Evolutionary conservation across 53 echinoderm and acorn worm genomes (phyloP).

Genomic region (Echinarachnius parma): DNA sequence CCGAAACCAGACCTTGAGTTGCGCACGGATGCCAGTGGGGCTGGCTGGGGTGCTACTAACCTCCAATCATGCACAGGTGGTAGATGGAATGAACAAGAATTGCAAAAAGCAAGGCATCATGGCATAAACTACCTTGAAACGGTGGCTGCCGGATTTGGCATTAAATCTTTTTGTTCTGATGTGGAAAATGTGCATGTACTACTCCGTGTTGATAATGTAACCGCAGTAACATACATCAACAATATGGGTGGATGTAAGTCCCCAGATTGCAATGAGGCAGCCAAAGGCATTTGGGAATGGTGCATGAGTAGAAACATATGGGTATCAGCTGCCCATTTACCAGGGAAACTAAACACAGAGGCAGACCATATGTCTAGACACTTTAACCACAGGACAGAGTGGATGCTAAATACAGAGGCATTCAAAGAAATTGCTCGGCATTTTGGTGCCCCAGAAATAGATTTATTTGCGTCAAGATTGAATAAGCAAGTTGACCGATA

Average conservation of each 20-base stretch:
- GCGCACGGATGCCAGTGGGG: conserved; percentile 46
- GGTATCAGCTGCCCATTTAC: conserved; percentile 44
- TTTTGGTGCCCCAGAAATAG: conserved; percentile 53
- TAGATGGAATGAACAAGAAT: conserved; percentile 38
- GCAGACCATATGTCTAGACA: conserved; percentile 53
- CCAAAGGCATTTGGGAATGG: conserved; percentile 52
- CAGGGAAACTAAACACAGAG: conserved; percentile 45
- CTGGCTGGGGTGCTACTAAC: conserved; percentile 65
- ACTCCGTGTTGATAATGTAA: conserved; percentile 36
- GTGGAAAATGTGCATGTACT: conserved; percentile 27
- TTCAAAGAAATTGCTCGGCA: conserved; percentile 2
- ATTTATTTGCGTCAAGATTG: conserved; percentile 58
- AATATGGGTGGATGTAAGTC: conserved; percentile 52
- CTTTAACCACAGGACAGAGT: conserved; percentile 44
- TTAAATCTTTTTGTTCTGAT: conserved; percentile 27
- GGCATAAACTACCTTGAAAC: conserved; percentile 36
- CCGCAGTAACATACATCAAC: conserved; percentile 48
- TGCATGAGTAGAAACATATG: conserved; percentile 37
- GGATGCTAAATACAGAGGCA: conserved; percentile 18
- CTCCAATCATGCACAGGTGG: conserved; percentile 37
- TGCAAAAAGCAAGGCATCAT: background rate
- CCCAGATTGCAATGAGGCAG: conserved; percentile 47
- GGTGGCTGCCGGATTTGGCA: conserved; percentile 20
- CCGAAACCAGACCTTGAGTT: conserved; percentile 7
- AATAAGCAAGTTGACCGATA: conserved; percentile 54